Base-by-base conservation (phyloP, 1,140 invertebrate species). In the Anastrepha ludens region DNA sequence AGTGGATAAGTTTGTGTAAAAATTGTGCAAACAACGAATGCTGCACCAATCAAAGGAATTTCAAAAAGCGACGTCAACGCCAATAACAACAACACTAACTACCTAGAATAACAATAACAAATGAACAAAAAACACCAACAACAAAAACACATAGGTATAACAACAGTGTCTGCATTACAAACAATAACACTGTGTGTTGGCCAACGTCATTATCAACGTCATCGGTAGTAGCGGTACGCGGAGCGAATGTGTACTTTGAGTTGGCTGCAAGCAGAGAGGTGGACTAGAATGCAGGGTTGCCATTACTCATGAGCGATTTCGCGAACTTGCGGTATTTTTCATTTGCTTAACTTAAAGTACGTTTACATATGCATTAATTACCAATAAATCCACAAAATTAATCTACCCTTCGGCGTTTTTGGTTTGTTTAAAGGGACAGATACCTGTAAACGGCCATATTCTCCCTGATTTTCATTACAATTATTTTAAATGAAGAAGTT, bases 21-120 rank as follows among this genome's bases (percentile, higher is more conserved):
- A 29, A 20, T 81, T 55, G 47, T 81, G 74, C 50, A 81, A 81
- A 81, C 44, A 50, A n/a, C 74, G n/a, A 29, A 58, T 81, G 47
- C 74, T 81, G 74, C 74, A 55, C 74, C 74, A 81, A 81, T 81
- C 74, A 55, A 81, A 81, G 74, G 74, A 81, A 81, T 81, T 81
- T 55, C 47, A 81, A 81, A 55, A 81, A 55, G 74, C 74, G 17
- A 20, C 74, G 47, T 81, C 74, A 58, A 47, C 17, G 20, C 41
- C 74, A 81, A 55, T 55, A 81, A 81, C 47, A 81, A 81, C 47
- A 81, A 81, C 74, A 55, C 50, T 81, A 81, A 81, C 74, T 29
- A 58, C 47, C 44, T 55, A 81, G 47, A 17, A 55, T 81, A 55
- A 8, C 74, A 50, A 81, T 81, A 81, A 81, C 47, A 67, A 67